Evolutionary conservation across 2,888 invertebrate genomes (phyloP).

Genomic region (Eupithecia inturbata): DNA sequence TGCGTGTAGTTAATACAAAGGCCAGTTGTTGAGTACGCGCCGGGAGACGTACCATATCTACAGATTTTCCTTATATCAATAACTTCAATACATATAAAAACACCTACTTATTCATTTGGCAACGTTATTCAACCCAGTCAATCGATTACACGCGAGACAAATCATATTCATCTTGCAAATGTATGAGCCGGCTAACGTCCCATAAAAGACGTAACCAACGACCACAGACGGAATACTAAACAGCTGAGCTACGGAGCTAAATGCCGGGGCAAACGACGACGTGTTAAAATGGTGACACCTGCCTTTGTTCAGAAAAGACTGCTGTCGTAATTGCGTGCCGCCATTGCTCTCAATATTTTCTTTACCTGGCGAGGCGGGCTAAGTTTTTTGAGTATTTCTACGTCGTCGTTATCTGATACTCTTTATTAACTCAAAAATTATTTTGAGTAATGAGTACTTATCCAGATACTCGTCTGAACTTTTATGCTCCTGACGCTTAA

Average conservation of each 20-base stretch:
- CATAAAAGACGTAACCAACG: slow-evolving; percentile 50
- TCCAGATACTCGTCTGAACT: too few relatives aligned
- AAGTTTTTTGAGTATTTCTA: neutral
- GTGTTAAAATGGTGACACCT: neutral
- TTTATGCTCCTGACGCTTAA: too few relatives aligned
- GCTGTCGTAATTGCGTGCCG: neutral
- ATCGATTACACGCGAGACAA: slow-evolving; percentile 15
- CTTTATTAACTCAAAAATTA: too few relatives aligned
- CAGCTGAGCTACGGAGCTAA: slow-evolving; percentile 28
- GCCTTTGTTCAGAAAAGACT: neutral
- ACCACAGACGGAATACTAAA: slow-evolving; percentile 55
- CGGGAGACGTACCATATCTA: too few relatives aligned
- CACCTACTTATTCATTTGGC: neutral
- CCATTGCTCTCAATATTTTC: neutral
- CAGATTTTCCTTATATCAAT: too few relatives aligned
- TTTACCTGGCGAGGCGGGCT: too few relatives aligned
- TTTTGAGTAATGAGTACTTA: too few relatives aligned
- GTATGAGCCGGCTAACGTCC: slow-evolving; percentile 18
- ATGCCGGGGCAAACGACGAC: slow-evolving; percentile 1
- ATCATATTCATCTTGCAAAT: slow-evolving; percentile 23
- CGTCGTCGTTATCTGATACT: neutral
- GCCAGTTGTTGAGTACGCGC: too few relatives aligned
- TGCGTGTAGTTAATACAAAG: too few relatives aligned
- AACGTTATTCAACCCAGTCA: slow-evolving; percentile 3
- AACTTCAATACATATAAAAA: too few relatives aligned